These are phyloP conservation scores for Scaptomyza pallida DNA, from an alignment of 1,140 invertebrate species.

Conservation along the genomic window DNA sequence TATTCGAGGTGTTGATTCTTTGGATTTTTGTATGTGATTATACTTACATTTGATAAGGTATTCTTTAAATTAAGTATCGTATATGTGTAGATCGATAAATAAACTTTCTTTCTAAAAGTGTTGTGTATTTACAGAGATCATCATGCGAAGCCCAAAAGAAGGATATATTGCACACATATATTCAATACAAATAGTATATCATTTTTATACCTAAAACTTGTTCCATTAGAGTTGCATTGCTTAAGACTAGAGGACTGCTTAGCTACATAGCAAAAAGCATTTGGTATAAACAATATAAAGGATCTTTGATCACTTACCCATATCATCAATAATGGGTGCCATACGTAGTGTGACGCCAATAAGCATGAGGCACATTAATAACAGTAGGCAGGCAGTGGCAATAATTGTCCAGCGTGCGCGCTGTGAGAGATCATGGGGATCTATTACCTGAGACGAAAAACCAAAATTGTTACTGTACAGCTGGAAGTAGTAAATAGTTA, in stretches of 20 bases:
- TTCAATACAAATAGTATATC: slow-evolving; percentile 2
- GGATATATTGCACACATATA: slow-evolving; percentile 54
- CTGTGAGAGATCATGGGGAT: slow-evolving; percentile 91
- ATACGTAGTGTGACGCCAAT: slow-evolving; percentile 95
- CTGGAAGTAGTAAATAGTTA: no score
- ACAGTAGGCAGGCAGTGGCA: slow-evolving; percentile 92
- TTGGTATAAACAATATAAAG: slow-evolving; percentile 19
- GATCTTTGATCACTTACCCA: slow-evolving; percentile 89
- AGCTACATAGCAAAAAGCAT: slow-evolving; percentile 31
- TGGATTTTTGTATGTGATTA: slow-evolving; percentile 28
- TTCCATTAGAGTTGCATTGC: slow-evolving; percentile 62
- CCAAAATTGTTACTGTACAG: background rate
- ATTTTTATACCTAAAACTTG: slow-evolving; percentile 47
- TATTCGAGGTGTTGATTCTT: background rate
- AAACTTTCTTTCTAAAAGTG: background rate
- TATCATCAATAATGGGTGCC: slow-evolving; percentile 96
- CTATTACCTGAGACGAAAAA: slow-evolving; percentile 84
- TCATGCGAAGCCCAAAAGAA: slow-evolving; percentile 25
- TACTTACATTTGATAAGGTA: slow-evolving; percentile 72
- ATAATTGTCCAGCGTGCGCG: slow-evolving; percentile 94
- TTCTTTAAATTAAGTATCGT: slow-evolving; percentile 64
- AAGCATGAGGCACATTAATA: slow-evolving; percentile 93
- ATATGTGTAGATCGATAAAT: no score
- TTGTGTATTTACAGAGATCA: slow-evolving; percentile 24
- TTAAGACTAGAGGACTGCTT: slow-evolving; percentile 54